Conservation (phyloP, 1,140 invertebrate genomes). For the Heliconius congener region DNA sequence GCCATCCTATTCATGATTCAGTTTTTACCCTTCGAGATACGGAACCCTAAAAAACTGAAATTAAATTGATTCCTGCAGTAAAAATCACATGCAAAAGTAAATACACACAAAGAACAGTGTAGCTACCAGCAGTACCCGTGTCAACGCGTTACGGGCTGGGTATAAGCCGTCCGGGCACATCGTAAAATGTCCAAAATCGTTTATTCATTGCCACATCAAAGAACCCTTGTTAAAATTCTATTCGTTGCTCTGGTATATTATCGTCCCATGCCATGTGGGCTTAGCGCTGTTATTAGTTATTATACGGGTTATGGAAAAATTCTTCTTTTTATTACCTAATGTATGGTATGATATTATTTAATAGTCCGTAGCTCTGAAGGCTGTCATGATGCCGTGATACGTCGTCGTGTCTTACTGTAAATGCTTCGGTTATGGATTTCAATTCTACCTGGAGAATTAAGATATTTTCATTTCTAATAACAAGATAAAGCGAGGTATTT, state of each 20-base stretch:
- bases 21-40: not conserved
- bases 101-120: not conserved
- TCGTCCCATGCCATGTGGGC: conserved; percentile 46
- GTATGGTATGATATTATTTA: not conserved
- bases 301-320: conserved; percentile 20
- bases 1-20: no score
- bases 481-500: no score
- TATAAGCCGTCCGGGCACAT: conserved; percentile 49
- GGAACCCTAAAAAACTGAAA: not conserved
- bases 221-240: conserved; percentile 68
- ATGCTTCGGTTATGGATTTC: no score
- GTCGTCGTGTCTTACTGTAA: no score
- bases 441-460: no score
- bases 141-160: conserved; percentile 35
- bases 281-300: conserved; percentile 44
- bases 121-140: conserved; percentile 29
- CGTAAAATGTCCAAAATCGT: conserved; percentile 67
- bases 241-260: conserved; percentile 53
- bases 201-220: conserved; percentile 68
- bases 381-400: no score
- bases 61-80: not conserved
- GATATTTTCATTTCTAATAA: no score
- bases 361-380: not conserved
- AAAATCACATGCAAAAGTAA: conserved; percentile 4
- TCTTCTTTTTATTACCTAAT: not conserved